These are phyloP conservation scores for Zaprionus lineosus DNA, from an alignment of 2,888 invertebrate species.

Conservation along the genomic window DNA sequence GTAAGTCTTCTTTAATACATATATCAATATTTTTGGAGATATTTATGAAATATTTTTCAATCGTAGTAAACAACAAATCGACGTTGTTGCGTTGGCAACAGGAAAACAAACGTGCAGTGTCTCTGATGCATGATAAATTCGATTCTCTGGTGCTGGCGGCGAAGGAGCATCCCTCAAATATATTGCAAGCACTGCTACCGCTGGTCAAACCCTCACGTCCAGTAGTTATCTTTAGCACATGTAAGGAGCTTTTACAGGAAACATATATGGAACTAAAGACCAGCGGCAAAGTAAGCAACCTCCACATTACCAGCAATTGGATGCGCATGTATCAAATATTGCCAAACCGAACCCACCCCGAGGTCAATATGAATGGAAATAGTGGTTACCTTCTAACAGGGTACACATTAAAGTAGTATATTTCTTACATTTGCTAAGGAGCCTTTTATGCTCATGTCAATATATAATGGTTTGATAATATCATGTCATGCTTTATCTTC, in stretches of 20 bases:
- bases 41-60: too few relatives aligned
- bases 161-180: constrained; percentile 92
- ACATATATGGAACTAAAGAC: constrained; percentile 91
- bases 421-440: too few relatives aligned
- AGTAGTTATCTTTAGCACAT: constrained; percentile 91
- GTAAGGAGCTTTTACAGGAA: constrained; percentile 92
- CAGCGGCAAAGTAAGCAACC: constrained; percentile 87
- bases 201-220: constrained; percentile 92
- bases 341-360: constrained; percentile 96
- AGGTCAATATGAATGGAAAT: constrained; percentile 93
- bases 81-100: constrained; percentile 86
- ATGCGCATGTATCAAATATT: constrained; percentile 94
- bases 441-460: too few relatives aligned
- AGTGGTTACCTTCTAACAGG: constrained; percentile 95
- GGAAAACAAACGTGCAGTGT: constrained; percentile 87
- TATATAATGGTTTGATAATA: constrained; percentile 65
- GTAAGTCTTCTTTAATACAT: background rate
- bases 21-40: background rate
- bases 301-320: constrained; percentile 93
- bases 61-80: constrained; percentile 39
- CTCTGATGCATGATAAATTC: constrained; percentile 86
- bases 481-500: constrained; percentile 46
- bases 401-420: constrained; percentile 82
- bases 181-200: constrained; percentile 89
- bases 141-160: constrained; percentile 91